Percentiles rank a stretch among this genome's conserved stretches.
Conservation (phyloP, 2,888 invertebrate species). For the Corythucha ciliata region DNA sequence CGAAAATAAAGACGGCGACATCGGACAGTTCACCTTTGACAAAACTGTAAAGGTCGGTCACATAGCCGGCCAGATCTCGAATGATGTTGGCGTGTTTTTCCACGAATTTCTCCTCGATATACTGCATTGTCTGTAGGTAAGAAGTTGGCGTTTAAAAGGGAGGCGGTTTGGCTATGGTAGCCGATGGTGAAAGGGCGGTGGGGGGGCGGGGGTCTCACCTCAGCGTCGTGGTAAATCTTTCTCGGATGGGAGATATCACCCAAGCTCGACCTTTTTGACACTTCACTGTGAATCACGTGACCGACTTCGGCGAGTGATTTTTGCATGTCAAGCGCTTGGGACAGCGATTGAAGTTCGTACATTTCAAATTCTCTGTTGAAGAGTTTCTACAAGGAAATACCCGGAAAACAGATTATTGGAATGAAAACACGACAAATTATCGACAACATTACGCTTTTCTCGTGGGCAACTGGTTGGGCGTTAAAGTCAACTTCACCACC, state of each 20-base stretch:
- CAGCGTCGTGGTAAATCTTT: constrained; percentile 55
- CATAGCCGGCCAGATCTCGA: constrained; percentile 62
- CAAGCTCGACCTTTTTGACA: constrained; percentile 49
- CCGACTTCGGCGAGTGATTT: constrained; percentile 61
- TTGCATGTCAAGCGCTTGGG: constrained; percentile 60
- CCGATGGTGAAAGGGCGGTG: no score
- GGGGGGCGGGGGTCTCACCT: no score
- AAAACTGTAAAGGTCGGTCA: constrained; percentile 59
- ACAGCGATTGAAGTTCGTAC: constrained; percentile 60
- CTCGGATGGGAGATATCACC: no score
- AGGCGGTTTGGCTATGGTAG: no score
- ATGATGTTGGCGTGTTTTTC: constrained; percentile 57
- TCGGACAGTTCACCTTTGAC: constrained; percentile 45
- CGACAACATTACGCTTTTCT: no score
- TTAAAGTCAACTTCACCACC: constrained; percentile 55
- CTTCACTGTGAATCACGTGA: constrained; percentile 55
- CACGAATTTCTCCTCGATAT: constrained; percentile 66
- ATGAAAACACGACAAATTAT: no score
- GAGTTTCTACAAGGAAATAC: no score
- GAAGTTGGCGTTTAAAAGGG: no score
- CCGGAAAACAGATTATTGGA: no score
- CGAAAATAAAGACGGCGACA: constrained; percentile 62
- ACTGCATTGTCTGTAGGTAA: constrained; percentile 58
- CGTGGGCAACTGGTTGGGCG: constrained; percentile 37
- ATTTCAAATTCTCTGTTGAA: constrained; percentile 50